Evolutionary conservation across 53 echinoderm and acorn worm genomes (phyloP), one percentile per base, ranked within the genome.

Genomic region (Holothuria leucospilota): DNA sequence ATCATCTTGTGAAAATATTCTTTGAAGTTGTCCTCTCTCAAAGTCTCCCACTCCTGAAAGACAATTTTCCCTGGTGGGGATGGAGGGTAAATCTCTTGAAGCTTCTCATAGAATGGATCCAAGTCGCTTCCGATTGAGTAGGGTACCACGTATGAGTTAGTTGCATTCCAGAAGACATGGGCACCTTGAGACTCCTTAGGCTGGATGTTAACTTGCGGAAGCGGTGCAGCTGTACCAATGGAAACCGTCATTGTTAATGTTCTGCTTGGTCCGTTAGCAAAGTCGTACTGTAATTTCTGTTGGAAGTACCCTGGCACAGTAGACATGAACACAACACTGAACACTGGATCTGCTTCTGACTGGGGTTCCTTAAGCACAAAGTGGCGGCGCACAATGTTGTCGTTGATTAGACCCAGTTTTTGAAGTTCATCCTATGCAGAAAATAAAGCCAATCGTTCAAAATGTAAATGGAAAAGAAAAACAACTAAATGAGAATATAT

Each of bases 221-320:
- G 62, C 2, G 20, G 29, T 30, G 30, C 11, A 11, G 16, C 13
- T 27, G 24, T 59, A 60, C 80, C 60, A 13, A 80, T 38, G 29
- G 59, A 24, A 10, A 59, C 80, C 2, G 80, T 80, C 59, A 80
- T 27, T 26, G 59, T 38, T 62, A 59, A 80, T 30, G 60, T 59
- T 59, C 29, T 80, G 78, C 51, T 90, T 51, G 59, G 85, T 71
- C 56, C 56, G 4, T 56, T 85, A 40, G 90, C 92, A 63, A 98
- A 98, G 87, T 95, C 95, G 85, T 95, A 95, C 68, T 95, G 90
- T 28, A 98, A 92, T 91, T 90, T 91, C 85, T 98, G 98, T 58
- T 89, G 93, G 85, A 94, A 98, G 65, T 90, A 88, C 16, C 98
- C 98, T 6, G 68, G 90, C 84, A 81, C 68, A 23, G 86, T 59